Conservation (phyloP, 2,113 vertebrate species). For the Scomber colias region DNA sequence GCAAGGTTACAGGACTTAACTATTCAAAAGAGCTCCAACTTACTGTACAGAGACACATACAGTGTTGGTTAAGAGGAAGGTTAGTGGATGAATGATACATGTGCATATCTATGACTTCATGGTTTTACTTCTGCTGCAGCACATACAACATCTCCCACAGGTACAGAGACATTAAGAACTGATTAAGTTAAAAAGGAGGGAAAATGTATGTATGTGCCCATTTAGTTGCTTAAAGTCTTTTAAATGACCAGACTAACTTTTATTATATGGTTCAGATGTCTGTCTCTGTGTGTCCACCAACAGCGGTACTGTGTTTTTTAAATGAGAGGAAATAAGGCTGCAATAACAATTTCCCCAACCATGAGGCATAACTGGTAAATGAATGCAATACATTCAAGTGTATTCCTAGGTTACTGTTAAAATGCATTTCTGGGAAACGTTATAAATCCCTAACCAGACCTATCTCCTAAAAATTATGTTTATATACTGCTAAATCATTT, state of each 20-base stretch:
- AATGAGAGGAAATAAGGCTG: not conserved
- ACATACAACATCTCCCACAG: conserved; percentile 7
- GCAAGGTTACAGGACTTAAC: conserved; percentile 72
- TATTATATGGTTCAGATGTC: not conserved
- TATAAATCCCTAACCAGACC: not conserved
- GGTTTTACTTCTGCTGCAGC: not conserved
- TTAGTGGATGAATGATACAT: not conserved
- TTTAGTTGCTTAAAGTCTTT: not conserved
- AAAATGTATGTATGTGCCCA: not conserved
- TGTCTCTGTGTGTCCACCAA: not conserved
- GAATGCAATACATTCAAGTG: too few species aligned
- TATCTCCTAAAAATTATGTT: not conserved
- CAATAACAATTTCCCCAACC: too few species aligned
- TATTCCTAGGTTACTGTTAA: too few species aligned
- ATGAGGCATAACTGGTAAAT: too few species aligned
- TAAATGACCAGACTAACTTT: not conserved
- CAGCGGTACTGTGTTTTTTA: not conserved
- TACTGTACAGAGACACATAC: conserved; percentile 13
- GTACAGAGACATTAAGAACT: not conserved
- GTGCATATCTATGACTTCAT: not conserved
- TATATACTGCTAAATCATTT: not conserved
- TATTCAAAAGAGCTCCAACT: conserved; percentile 10
- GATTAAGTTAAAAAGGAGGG: not conserved
- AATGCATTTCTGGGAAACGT: not conserved
- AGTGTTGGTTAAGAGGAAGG: conserved; percentile 28